phyloP scores from a whole-genome alignment of 2,113 vertebrate genomes.

The Ramphastos sulfuratus region DNA sequence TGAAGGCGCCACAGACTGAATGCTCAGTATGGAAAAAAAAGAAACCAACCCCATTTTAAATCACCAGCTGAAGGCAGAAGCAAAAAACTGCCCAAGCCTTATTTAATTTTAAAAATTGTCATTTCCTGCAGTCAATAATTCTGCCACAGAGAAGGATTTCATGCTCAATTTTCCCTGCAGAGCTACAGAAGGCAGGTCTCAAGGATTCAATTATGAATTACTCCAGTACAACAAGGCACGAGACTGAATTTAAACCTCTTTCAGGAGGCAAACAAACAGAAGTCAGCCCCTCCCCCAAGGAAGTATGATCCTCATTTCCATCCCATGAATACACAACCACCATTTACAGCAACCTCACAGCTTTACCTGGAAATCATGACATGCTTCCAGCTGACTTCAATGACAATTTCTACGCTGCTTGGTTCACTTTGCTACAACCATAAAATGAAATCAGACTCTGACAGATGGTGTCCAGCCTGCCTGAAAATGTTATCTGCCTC shows the following conservation, averaged over 20 bases:
- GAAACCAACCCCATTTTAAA: neutral
- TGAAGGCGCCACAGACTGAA: neutral
- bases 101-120: slow-evolving; percentile 8
- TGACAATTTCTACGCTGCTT: neutral
- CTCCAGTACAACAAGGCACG: neutral
- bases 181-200: neutral
- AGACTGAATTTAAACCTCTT: neutral
- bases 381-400: neutral
- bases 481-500: neutral
- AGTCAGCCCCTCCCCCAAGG: neutral
- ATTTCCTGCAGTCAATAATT: slow-evolving; percentile 18
- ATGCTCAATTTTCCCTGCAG: slow-evolving; percentile 33
- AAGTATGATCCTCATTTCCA: neutral
- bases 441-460: slow-evolving; percentile 12
- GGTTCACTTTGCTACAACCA: neutral
- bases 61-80: neutral
- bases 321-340: neutral
- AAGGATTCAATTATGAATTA: slow-evolving; percentile 28
- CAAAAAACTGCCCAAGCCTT: neutral
- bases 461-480: slow-evolving; percentile 22
- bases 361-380: neutral
- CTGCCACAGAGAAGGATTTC: neutral
- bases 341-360: neutral
- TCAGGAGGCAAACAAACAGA: neutral
- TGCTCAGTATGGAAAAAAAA: neutral